Base-by-base conservation (phyloP, 2,888 invertebrate genomes). In the Macrosiphum euphorbiae region DNA sequence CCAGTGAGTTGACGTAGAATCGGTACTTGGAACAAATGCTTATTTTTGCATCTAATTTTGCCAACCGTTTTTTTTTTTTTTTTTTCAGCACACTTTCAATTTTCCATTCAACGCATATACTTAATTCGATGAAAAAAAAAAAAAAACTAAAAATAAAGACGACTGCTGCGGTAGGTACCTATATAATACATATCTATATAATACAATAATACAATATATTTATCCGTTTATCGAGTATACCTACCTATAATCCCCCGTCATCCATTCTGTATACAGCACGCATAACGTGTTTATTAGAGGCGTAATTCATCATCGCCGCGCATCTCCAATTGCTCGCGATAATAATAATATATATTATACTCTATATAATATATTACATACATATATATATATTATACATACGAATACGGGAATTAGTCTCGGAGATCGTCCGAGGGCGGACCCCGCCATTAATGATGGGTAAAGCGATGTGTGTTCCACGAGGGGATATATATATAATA, bases 261-360 rank as follows among this genome's bases (percentile, higher is more conserved):
- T 78, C 20, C 35, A 3, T 78, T 78, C 78, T 1, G 28, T 11
- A 44, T 44, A 44, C 44, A 61, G 55, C 58, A 58, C 44, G n/a
- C n/a, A 44, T 67, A 90, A 94, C 94, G 26, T 94, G 94, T 94
- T 94, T 94, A 94, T 94, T 94, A 94, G 50, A 86, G 61, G 41
- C 47, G 50, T 91, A 90, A 94, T 94, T 94, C 90, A 94, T 94
- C 94, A 94, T 90, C 61, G 10, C 84, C 61, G 28, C 84, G 47
- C 44, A 44, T 92, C 78, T 78, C 61, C 92, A 86, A 92, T 92
- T 88, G 92, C 92, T n/a, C 26, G 47, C 41, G 47, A 55, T 24
- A 91, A 44, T 35, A 35, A 41, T 24, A 91, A 44, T 35, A 35
- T 47, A 50, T n/a, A 44, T 44, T 3, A 67, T 41, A 24, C 16